Evolutionary conservation across 2,888 invertebrate species (phyloP).

Genomic region (Xestia sexstrigata): DNA sequence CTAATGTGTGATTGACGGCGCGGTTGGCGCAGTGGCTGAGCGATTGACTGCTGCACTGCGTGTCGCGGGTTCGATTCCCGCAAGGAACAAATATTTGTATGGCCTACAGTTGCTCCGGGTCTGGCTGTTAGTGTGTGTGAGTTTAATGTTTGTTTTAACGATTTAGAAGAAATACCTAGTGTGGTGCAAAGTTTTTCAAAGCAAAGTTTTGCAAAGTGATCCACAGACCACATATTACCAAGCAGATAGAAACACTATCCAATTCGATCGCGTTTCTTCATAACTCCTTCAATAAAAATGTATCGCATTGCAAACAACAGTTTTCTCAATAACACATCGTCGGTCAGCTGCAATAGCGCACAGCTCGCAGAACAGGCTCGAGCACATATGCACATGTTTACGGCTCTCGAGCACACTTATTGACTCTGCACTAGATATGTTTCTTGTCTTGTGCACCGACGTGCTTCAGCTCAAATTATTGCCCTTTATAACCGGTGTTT

Average conservation of each 20-base stretch:
- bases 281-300: conserved; percentile 25
- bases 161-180: too few species aligned
- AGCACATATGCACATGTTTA: conserved; percentile 57
- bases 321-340: conserved; percentile 29
- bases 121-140: too few species aligned
- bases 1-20: neutral
- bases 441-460: conserved; percentile 53
- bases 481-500: conserved; percentile 39
- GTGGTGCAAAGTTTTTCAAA: too few species aligned
- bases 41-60: too few species aligned
- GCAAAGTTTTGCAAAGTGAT: neutral
- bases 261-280: neutral
- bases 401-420: conserved; percentile 54
- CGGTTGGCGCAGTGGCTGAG: too few species aligned
- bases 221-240: neutral
- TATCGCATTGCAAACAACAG: conserved; percentile 1
- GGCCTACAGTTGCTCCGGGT: too few species aligned
- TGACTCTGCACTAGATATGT: conserved; percentile 62
- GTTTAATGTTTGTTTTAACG: too few species aligned
- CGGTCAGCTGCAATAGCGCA: conserved; percentile 29
- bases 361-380: neutral
- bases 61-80: too few species aligned
- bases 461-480: conserved; percentile 61
- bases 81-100: too few species aligned
- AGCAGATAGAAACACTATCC: neutral